Base-by-base conservation (phyloP, 1,140 invertebrate species). In the Leptopilina boulardi region DNA sequence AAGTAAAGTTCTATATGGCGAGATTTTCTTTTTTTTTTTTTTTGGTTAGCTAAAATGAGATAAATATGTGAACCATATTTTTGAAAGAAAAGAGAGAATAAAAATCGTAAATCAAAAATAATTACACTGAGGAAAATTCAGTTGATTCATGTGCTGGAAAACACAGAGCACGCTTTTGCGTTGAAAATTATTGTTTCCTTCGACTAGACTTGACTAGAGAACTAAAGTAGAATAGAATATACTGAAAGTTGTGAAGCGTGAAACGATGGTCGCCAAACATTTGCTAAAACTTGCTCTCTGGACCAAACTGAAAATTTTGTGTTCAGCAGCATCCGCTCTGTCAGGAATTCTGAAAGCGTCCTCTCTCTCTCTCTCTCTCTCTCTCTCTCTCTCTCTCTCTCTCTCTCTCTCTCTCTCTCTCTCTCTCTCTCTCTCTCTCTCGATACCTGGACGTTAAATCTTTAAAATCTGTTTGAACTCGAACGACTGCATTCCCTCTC, bases 91-190 rank as follows among this genome's bases (percentile, higher is more conserved):
- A 30, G 26, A 13, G 23, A 34, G 59, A 66, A 66, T 30, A 34
- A 66, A n/a, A 66, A 66, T 66, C 59, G 21, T 66, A 66, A 66
- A 66, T 66, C 59, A 66, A 30, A 66, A 66, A 66, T 66, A 66
- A 66, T 66, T 66, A 66, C 23, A 66, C 30, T 34, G 11, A 5
- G 59, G 23, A 66, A 66, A 66, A 66, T 21, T 66, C 56, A n/a
- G 54, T 6, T 66, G 59, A 66, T 66, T 23, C 26, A 66, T 66
- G 30, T 66, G 11, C 59, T 66, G 59, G 59, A 66, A 30, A 66
- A 30, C 59, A 23, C 59, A 66, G 59, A 66, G 59, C 59, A 66
- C 59, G 23, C 59, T 66, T 34, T 8, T 23, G 13, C 23, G 23
- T 34, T 15, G 59, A 30, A 34, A 66, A 66, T 30, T 66, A 66